Evolutionary conservation across 2,797 vertebrate species (phyloP), one percentile per base, ranked within the genome.

Genomic region (Cyprinella venusta): DNA sequence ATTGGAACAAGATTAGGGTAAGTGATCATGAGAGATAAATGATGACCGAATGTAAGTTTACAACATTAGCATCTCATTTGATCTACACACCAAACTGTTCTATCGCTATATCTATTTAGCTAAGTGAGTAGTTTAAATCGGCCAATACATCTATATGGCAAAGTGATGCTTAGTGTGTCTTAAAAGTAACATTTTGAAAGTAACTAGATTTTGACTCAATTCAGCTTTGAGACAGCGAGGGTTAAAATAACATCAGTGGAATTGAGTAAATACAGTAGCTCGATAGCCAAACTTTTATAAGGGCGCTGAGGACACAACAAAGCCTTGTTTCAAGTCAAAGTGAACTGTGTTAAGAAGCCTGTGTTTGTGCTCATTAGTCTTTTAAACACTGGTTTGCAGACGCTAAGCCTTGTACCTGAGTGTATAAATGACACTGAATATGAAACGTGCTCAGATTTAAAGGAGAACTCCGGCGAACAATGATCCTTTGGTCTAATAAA

Each of bases 231-330:
- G 26, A 52, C 26, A 72, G 70, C 1, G 1, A n/a, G 33, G 19
- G 26, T 48, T 33, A 52, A 72, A 52, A 72, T 52, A 72, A 72
- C 70, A 72, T 72, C 45, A 72, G 45, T 52, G 70, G 24, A 33
- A 33, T 72, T 12, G 26, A 33, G 70, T 33, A 72, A 72, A 36
- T 52, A 19, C 50, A 19, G 18, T 19, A 52, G 70, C 48, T 72
- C 18, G 18, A 52, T 72, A 72, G 70, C 70, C 45, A 72, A 72
- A 50, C 26, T 16, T 72, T 72, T 52, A 50, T 33, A 52, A 5
- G 0, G 18, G 26, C 9, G 2, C 45, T 33, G 18, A 72, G 16
- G 16, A 72, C 16, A 72, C 45, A 72, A 52, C 48, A 72, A 33
- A 72, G 45, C 5, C 70, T 52, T 72, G 70, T 52, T 72, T 72